These are phyloP conservation scores for Orius insidiosus DNA, from an alignment of 1,140 invertebrate genomes.

Conservation along the genomic window DNA sequence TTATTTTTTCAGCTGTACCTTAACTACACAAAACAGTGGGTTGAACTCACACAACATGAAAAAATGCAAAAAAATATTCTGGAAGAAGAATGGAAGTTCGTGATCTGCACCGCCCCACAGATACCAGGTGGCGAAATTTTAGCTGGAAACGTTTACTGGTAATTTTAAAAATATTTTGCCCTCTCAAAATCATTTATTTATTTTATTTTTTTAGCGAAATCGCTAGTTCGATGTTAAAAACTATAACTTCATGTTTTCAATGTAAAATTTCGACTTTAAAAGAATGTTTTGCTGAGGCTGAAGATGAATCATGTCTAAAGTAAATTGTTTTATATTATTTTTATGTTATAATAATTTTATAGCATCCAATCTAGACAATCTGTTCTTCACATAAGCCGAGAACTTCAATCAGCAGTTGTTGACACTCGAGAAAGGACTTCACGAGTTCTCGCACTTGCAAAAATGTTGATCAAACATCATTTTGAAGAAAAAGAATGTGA, in stretches of 20 bases:
- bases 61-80: conserved; percentile 54
- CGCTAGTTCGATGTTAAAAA: conserved; percentile 31
- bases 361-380: conserved; percentile 26
- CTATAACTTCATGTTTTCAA: conserved; percentile 32
- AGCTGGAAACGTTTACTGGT: conserved; percentile 21
- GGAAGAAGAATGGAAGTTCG: conserved; percentile 67
- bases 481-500: conserved; percentile 28
- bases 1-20: conserved; percentile 41
- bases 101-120: conserved; percentile 46
- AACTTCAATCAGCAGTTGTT: conserved; percentile 59
- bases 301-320: conserved; percentile 19
- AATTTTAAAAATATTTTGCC: conserved; percentile 9
- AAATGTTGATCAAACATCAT: conserved; percentile 51
- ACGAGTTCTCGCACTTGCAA: conserved; percentile 61
- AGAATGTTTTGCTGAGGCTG: conserved; percentile 17
- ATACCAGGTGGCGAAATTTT: conserved; percentile 35
- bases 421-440: conserved; percentile 59
- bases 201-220: conserved; percentile 21
- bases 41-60: conserved; percentile 45
- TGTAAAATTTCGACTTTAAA: conserved; percentile 31
- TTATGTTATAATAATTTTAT: too few relatives aligned
- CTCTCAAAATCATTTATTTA: conserved; percentile 5
- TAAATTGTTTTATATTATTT: conserved; percentile 15
- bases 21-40: conserved; percentile 54
- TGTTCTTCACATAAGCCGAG: conserved; percentile 52